Evolutionary conservation across 2,113 vertebrate genomes (phyloP).

Genomic region (Gila orcuttii): DNA sequence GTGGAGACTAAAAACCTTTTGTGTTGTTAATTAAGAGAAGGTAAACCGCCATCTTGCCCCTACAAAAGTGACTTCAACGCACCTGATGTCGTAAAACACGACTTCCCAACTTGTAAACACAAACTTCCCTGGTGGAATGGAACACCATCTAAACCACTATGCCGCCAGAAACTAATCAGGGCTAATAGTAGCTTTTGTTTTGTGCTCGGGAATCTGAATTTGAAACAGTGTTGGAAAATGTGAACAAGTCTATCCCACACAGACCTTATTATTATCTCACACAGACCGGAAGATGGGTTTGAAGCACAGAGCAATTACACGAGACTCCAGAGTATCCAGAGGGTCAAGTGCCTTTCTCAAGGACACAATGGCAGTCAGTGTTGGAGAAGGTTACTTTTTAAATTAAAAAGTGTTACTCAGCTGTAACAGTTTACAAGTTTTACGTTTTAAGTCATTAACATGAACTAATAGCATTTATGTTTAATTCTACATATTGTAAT

Average conservation of each 20-base stretch:
- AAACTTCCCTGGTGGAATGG: too few species aligned
- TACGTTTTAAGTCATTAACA: background rate
- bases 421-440: background rate
- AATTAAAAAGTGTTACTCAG: background rate
- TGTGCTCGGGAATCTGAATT: background rate
- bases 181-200: background rate
- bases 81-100: too few species aligned
- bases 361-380: background rate
- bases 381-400: constrained; percentile 3
- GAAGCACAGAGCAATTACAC: background rate
- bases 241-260: background rate
- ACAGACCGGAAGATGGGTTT: constrained; percentile 29
- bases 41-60: too few species aligned
- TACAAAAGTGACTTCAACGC: too few species aligned
- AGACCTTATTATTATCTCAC: constrained; percentile 21
- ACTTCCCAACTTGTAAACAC: too few species aligned
- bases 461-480: too few species aligned
- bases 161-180: background rate
- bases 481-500: background rate
- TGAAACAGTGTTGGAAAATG: background rate
- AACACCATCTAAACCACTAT: too few species aligned
- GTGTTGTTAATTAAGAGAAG: too few species aligned
- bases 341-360: constrained; percentile 31
- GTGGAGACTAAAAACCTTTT: too few species aligned
- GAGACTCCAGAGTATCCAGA: background rate